Conservation (phyloP, 2,888 invertebrate species). For the Tridacna gigas region DNA sequence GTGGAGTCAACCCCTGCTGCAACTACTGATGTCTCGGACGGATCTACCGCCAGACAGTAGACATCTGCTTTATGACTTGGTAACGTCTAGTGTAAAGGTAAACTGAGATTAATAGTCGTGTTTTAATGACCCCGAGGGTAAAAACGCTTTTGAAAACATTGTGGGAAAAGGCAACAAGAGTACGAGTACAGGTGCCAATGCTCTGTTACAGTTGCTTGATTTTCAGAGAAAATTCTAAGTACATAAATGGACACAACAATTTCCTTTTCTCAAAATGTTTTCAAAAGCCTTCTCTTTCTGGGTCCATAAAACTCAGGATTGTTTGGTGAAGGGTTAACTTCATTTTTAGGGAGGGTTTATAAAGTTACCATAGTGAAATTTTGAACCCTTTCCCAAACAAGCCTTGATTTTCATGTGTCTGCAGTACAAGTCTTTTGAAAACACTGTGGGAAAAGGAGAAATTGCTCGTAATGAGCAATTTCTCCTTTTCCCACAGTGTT, state of each 20-base stretch:
- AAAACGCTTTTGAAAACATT: background rate
- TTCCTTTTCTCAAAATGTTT: too few species aligned
- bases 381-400: too few species aligned
- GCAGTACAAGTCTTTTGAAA: too few species aligned
- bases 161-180: background rate
- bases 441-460: conserved; percentile 4
- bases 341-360: too few species aligned
- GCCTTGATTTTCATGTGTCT: too few species aligned
- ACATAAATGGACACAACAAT: too few species aligned
- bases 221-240: background rate
- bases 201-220: too few species aligned
- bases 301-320: too few species aligned
- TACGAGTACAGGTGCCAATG: too few species aligned
- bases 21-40: conserved; percentile 77
- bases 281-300: too few species aligned
- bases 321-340: background rate
- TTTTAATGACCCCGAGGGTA: too few species aligned
- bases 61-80: conserved; percentile 94
- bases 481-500: background rate
- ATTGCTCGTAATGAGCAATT: background rate
- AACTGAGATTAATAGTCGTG: background rate
- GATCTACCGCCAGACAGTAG: conserved; percentile 88
- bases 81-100: conserved; percentile 85
- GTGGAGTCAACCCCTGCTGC: conserved; percentile 90
- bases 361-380: too few species aligned